Conservation (phyloP, 2,113 vertebrate genomes). For the Equus przewalskii region DNA sequence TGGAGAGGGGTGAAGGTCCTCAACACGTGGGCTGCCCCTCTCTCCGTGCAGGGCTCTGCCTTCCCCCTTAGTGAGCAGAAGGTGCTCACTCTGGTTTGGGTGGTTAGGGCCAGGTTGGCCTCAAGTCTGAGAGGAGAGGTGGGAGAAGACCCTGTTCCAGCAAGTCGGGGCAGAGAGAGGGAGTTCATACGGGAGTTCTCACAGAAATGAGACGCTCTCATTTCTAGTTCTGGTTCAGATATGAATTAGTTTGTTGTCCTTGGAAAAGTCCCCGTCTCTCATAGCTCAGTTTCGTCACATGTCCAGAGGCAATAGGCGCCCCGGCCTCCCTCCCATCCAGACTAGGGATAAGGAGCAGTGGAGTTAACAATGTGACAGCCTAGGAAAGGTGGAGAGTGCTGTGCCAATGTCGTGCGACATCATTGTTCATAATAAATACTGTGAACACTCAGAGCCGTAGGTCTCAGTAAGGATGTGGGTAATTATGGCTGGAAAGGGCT, state of each 20-base stretch:
- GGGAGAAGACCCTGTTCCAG: neutral
- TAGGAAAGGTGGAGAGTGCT: neutral
- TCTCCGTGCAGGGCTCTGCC: neutral
- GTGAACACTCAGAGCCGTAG: neutral
- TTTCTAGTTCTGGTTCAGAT: neutral
- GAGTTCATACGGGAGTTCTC: neutral
- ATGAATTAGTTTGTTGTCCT: neutral
- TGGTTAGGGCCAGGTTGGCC: neutral
- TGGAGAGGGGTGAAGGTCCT: neutral
- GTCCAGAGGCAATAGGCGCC: accelerated
- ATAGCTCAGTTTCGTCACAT: neutral
- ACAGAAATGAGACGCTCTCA: neutral
- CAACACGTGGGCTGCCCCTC: accelerated
- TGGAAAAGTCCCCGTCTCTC: neutral
- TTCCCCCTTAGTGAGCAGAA: neutral
- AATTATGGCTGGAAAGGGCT: neutral
- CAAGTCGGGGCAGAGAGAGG: neutral
- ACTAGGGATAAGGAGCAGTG: neutral
- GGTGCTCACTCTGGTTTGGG: accelerated
- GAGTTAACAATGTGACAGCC: neutral
- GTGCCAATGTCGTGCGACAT: neutral
- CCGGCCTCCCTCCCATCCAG: neutral
- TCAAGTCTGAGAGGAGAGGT: neutral
- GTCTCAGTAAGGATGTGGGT: neutral
- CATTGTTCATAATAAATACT: neutral